Evolutionary conservation across 35 echinoderm and acorn worm species (phyloP).

Genomic region (Heliocidaris tuberculata): DNA sequence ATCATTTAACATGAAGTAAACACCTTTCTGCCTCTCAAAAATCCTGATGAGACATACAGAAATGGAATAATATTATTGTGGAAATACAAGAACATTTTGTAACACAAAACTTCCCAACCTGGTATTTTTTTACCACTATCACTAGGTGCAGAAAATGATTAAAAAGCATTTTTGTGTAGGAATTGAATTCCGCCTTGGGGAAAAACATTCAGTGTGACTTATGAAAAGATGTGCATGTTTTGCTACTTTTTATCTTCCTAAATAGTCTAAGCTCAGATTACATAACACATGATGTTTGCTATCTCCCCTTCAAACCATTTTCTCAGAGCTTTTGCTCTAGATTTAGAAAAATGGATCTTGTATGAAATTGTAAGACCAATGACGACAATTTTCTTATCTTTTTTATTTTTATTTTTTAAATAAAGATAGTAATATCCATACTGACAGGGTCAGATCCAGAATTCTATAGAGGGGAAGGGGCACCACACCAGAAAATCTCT

Average conservation of each 20-base stretch:
- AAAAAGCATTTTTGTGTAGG: neutral
- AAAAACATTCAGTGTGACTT: neutral
- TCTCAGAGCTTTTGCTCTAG: neutral
- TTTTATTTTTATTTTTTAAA: no score
- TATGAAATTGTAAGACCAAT: no score
- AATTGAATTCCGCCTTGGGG: neutral
- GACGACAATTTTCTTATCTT: no score
- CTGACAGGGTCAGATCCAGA: no score
- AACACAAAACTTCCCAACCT: neutral
- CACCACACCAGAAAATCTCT: no score
- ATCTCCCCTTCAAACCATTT: neutral
- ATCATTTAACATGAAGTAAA: neutral
- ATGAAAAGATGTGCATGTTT: neutral
- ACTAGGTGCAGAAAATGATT: neutral
- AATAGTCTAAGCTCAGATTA: neutral
- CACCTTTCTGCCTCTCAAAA: neutral
- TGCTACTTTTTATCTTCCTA: neutral
- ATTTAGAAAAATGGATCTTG: neutral
- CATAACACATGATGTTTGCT: neutral
- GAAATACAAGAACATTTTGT: neutral
- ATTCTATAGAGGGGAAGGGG: no score
- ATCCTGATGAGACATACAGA: neutral
- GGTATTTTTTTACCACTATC: neutral
- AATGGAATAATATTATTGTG: neutral
- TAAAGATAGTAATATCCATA: no score